Percentiles rank a stretch among this genome's conserved stretches.
Evolutionary conservation across 2,797 vertebrate genomes (phyloP).

Genomic region (Micropoecilia bifurca): DNA sequence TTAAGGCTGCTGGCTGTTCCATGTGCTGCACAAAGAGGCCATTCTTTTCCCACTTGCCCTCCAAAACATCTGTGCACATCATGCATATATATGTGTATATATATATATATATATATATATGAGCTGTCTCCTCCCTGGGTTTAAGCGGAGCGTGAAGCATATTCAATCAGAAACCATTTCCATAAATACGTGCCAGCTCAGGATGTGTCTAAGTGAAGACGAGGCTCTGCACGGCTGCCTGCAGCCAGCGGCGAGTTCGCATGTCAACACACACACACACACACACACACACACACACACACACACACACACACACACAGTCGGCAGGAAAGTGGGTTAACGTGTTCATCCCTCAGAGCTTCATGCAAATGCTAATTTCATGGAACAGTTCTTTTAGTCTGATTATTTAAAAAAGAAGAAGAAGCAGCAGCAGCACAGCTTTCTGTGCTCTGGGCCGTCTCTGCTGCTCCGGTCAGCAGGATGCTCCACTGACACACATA

Average conservation of each 20-base stretch:
- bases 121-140: slow-evolving; percentile 10
- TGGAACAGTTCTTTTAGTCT: slow-evolving; percentile 50
- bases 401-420: slow-evolving; percentile 37
- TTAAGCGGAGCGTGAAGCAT: slow-evolving; percentile 65
- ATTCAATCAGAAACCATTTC: slow-evolving; percentile 57
- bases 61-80: no score
- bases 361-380: slow-evolving; percentile 66
- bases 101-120: slow-evolving; percentile 12
- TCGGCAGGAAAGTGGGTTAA: slow-evolving; percentile 65
- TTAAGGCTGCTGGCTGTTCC: no score
- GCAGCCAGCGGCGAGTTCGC: slow-evolving; percentile 27
- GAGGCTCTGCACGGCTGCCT: slow-evolving; percentile 39
- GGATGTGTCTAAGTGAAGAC: slow-evolving; percentile 50
- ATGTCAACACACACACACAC: slow-evolving; percentile 1
- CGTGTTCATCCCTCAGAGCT: slow-evolving; percentile 63
- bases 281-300: not conserved
- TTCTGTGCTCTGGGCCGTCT: slow-evolving; percentile 31
- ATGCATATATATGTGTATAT: not conserved
- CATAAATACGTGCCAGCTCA: slow-evolving; percentile 51
- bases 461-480: slow-evolving; percentile 48
- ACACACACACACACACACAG: slow-evolving; percentile 22
- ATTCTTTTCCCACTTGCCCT: no score
- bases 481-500: slow-evolving; percentile 75
- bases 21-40: no score
- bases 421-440: not conserved